Evolutionary conservation across 2,888 invertebrate genomes (phyloP), one percentile per base, ranked within the genome.

Genomic region (Apocheima hispidaria): DNA sequence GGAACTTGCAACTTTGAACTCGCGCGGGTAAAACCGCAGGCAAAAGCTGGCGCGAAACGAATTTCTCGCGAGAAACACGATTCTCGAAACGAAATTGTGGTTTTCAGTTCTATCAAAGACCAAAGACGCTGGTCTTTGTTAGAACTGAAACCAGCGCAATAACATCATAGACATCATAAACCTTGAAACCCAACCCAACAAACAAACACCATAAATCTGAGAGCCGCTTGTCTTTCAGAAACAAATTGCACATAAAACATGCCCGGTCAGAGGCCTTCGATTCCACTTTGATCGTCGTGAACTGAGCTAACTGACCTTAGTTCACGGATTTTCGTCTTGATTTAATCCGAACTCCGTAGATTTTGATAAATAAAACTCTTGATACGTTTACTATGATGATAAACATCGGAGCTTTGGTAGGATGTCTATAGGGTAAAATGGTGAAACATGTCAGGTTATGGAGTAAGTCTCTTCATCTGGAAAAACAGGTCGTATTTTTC

Each of bases 361-460:
- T 61, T 51, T 61, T 51, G 51, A 61, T 61, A 56, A 52, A 61
- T 60, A 61, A 46, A 51, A 44, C n/a, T 56, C 50, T 55, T 30
- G 46, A 61, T 33, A 36, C 26, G 50, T 41, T 60, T 14, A 41
- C 33, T 49, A 26, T 28, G 55, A 60, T 60, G 55, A 60, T 51
- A 33, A 60, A 55, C 55, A 36, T 23, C 30, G 23, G 12, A n/a
- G n/a, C n/a, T n/a, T n/a, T n/a, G 33, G 18, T 49, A 43, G 2
- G 41, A 7, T 26, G 35, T 49, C 43, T n/a, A 26, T 43, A 60
- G 41, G 52, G 49, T 20, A 14, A 18, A 35, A 36, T n/a, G 28
- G 28, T 28, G 23, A 40, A 28, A 55, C n/a, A 26, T 38, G 36
- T 16, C 30, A 46, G 28, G 16, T 43, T 35, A 43, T 23, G 20